Evolutionary conservation across 1,140 invertebrate species (phyloP).

Genomic region (Neodiprion lecontei): DNA sequence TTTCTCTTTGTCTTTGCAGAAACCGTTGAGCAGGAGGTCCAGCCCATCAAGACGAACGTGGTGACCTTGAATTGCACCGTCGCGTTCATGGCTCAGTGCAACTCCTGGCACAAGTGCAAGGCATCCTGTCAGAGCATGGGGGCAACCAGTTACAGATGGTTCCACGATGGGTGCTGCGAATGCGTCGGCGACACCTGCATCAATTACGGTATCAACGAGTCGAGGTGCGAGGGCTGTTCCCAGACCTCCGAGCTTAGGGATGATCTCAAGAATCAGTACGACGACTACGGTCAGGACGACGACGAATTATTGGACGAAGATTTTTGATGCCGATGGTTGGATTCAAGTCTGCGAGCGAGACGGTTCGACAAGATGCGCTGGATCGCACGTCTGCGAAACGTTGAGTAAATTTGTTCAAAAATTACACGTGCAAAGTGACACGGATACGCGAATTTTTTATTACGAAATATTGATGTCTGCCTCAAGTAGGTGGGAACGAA

Average conservation of each 20-base stretch:
- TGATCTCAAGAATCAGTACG: constrained; percentile 48
- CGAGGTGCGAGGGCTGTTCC: constrained; percentile 63
- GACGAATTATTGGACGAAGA: constrained; percentile 46
- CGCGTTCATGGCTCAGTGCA: constrained; percentile 89
- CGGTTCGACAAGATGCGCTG: background rate
- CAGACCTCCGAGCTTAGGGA: constrained; percentile 41
- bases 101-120: constrained; percentile 87
- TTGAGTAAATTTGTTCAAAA: background rate
- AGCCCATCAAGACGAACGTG: constrained; percentile 68
- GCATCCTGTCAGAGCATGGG: constrained; percentile 81
- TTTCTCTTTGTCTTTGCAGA: constrained; percentile 56
- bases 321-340: constrained; percentile 25
- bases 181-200: constrained; percentile 90
- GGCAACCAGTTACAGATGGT: constrained; percentile 83
- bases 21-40: constrained; percentile 65
- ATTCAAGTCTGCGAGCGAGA: background rate
- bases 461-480: no score
- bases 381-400: background rate
- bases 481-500: no score
- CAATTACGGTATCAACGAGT: constrained; percentile 92
- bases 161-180: constrained; percentile 95
- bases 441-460: no score
- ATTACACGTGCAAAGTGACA: no score
- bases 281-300: constrained; percentile 55
- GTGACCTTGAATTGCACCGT: constrained; percentile 89